A percentile compares a stretch with the other conserved stretches of the same genome.
Conservation (phyloP, 1,140 invertebrate genomes). For the Cydia fagiglandana region DNA sequence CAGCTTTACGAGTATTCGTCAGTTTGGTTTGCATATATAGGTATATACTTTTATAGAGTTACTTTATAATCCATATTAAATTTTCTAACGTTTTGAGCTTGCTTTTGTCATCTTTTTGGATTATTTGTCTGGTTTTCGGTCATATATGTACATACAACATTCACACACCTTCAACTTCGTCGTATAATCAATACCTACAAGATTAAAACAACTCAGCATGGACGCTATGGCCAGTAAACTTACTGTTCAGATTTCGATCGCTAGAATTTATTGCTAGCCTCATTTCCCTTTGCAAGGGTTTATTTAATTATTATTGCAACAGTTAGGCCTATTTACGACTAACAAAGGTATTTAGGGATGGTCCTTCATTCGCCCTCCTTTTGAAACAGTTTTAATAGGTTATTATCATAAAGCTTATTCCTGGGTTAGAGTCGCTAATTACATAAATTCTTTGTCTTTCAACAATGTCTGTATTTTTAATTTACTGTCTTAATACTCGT, state of each 20-base stretch:
- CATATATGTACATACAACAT: not conserved
- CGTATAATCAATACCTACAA: not conserved
- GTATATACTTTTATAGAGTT: too few relatives aligned
- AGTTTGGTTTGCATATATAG: not conserved
- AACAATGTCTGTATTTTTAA: not conserved
- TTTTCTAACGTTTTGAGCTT: too few relatives aligned
- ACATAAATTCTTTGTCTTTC: not conserved
- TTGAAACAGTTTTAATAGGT: constrained; percentile 22
- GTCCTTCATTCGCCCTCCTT: constrained; percentile 13
- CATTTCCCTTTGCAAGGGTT: constrained; percentile 22
- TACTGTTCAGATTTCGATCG: constrained; percentile 4
- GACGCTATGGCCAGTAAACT: not conserved
- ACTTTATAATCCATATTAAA: too few relatives aligned
- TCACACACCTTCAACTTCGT: not conserved
- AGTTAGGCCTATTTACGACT: constrained; percentile 28
- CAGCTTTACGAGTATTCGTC: not conserved
- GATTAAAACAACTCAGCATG: not conserved
- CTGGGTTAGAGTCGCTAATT: not conserved
- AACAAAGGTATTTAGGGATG: constrained; percentile 30
- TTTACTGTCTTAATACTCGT: too few relatives aligned
- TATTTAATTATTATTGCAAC: too few relatives aligned
- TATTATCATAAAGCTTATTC: constrained; percentile 5
- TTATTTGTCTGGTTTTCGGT: not conserved
- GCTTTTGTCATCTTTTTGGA: not conserved
- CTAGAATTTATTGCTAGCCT: constrained; percentile 21